Evolutionary conservation across 2,113 vertebrate genomes (phyloP).

Genomic region (Salminus brasiliensis): DNA sequence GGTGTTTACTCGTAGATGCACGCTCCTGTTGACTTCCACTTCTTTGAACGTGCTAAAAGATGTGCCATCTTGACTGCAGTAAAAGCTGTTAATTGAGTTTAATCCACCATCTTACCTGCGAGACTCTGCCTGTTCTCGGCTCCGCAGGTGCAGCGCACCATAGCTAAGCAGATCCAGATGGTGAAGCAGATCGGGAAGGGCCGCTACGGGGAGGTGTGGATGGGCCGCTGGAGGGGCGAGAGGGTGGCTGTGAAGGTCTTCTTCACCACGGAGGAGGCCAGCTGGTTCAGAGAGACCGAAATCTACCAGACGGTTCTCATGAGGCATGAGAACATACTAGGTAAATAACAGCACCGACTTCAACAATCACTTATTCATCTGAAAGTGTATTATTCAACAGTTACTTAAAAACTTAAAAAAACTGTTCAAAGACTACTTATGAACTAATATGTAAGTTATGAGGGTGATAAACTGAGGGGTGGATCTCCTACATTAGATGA

Average conservation of each 20-base stretch:
- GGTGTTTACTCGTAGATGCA: background rate
- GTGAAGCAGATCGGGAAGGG: conserved; percentile 98
- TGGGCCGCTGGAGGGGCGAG: conserved; percentile 96
- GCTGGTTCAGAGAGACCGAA: conserved; percentile 98
- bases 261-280: conserved; percentile 97
- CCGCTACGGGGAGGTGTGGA: conserved; percentile 98
- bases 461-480: too few relatives aligned
- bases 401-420: too few relatives aligned
- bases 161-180: conserved; percentile 99
- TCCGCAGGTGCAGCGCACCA: conserved; percentile 94
- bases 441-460: too few relatives aligned
- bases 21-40: background rate
- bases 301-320: conserved; percentile 99
- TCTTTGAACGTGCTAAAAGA: background rate
- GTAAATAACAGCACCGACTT: conserved; percentile 70
- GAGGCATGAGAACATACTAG: conserved; percentile 98
- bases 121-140: background rate
- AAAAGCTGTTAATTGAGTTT: conserved; percentile 23
- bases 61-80: conserved; percentile 18
- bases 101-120: conserved; percentile 21
- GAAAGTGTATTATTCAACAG: too few relatives aligned
- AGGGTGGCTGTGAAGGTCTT: conserved; percentile 98
- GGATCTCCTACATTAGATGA: too few relatives aligned
- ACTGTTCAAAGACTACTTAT: too few relatives aligned
- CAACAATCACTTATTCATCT: too few relatives aligned